These are phyloP conservation scores for Alethe diademata DNA, from an alignment of 2,113 vertebrate species.

Conservation along the genomic window DNA sequence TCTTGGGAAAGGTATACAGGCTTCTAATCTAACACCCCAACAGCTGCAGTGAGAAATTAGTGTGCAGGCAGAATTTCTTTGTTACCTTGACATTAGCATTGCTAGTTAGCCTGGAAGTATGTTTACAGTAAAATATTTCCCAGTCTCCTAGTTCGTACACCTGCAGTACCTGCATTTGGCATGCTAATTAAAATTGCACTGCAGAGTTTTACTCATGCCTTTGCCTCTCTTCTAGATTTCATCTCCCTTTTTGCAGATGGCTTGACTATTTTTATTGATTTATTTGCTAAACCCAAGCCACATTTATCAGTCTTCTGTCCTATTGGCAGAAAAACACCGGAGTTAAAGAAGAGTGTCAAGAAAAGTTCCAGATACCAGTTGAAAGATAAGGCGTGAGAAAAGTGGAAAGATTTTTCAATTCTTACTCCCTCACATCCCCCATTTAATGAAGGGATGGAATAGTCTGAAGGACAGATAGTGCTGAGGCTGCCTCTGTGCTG, in stretches of 20 bases:
- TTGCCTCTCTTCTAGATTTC: not conserved
- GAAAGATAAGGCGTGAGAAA: constrained; percentile 8
- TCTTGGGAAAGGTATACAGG: constrained; percentile 79
- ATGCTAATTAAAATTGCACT: constrained; percentile 32
- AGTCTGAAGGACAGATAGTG: not conserved
- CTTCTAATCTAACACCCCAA: constrained; percentile 79
- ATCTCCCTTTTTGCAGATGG: not conserved
- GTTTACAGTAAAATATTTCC: constrained; percentile 44
- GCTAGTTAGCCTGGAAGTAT: constrained; percentile 61
- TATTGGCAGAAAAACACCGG: constrained; percentile 22
- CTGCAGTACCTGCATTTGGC: constrained; percentile 38
- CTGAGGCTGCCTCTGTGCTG: not conserved
- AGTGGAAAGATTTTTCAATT: constrained; percentile 16
- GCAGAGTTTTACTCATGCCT: not conserved
- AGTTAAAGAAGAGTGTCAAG: not conserved
- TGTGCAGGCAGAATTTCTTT: constrained; percentile 67
- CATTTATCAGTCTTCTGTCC: constrained; percentile 13
- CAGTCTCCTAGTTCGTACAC: not conserved
- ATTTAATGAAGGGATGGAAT: not conserved
- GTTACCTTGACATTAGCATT: constrained; percentile 74
- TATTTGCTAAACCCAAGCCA: constrained; percentile 16
- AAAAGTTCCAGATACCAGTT: constrained; percentile 20
- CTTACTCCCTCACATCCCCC: not conserved
- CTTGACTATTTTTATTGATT: constrained; percentile 17
- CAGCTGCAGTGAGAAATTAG: constrained; percentile 80